Evolutionary conservation across 2,888 invertebrate genomes (phyloP), one percentile per base, ranked within the genome.

Genomic region (Spodoptera exigua): DNA sequence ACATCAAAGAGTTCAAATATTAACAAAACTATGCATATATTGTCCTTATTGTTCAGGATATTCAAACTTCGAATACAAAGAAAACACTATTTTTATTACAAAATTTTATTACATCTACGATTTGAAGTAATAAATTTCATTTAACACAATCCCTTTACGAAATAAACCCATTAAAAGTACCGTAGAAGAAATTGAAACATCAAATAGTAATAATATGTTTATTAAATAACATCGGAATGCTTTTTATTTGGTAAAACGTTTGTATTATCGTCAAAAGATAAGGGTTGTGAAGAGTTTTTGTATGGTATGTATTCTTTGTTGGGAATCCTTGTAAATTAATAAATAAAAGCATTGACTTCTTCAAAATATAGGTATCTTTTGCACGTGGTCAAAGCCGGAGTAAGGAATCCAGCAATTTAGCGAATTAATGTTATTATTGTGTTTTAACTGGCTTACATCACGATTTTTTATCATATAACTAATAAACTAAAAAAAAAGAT

Each of bases 141-240:
- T 86, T 86, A 84, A 82, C 88, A 85, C 85, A 82, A 76, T 74
- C 63, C 34, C 56, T 56, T 70, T 80, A 89, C 83, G 62, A 76
- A 82, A 87, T 80, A 88, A 85, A 84, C 83, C 86, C 89, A 88
- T 90, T 89, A 86, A 79, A 83, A 71, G 67, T 77, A 72, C 79
- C 60, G 59, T 62, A 56, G 66, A 61, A 78, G 83, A 81, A 86
- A 89, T 89, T 90, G 86, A 86, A 86, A 86, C 79, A 83, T 88
- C 87, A 88, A 88, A 89, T 27, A 21, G 5, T 21, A 21, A 21
- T 21, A 27, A 27, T 85, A 86, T 77, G 76, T 80, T 85, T 85
- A 83, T 75, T 81, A 78, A 27, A 74, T 76, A 79, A 89, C 90
- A 91, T 66, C 74, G 79, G 75, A 85, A 86, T 81, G 90, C 91